Evolutionary conservation across 2,888 invertebrate genomes (phyloP), one percentile per base, ranked within the genome.

Genomic region (Brachypterus glaber): DNA sequence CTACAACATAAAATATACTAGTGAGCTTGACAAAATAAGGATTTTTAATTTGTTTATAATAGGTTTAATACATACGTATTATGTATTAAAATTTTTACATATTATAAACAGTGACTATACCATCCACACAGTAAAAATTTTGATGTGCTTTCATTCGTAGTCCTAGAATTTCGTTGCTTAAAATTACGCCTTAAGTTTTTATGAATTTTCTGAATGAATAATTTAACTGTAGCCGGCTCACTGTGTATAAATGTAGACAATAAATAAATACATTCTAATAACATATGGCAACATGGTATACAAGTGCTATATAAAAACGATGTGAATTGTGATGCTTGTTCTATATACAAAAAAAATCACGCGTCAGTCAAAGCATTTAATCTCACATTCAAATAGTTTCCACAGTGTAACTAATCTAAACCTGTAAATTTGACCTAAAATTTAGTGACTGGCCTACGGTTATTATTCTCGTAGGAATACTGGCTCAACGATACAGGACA

Each of bases 361-460:
- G 27, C 17, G 27, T 25, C 43, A 46, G 48, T 40, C 45, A 44
- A 44, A 30, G 33, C 48, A 46, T 44, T 30, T 48, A 37, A 30
- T 17, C 31, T 17, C 31, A 21, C 27, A 37, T 9, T 27, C 34
- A 30, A 35, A 17, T 30, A 37, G 33, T 11, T 14, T 33, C 40
- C 52, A 49, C 55, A 50, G 53, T 52, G 54, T 48, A 48, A 48
- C 55, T 55, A 54, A 37, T 46, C 52, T 54, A 54, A 50, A 54
- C 54, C 56, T 57, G 55, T 50, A 56, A 52, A 60, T 63, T 62
- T 60, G 59, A 62, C 59, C 62, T 63, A 64, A 47, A 62, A 57
- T 57, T 53, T 60, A 62, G 60, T 64, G 63, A 63, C 62, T 63
- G 30, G 48, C 49, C 54, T 56, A 59, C 55, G 9, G 12, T 34